phyloP scores from a whole-genome alignment of 1,140 invertebrate genomes.

The Hydropsyche tenuis region DNA sequence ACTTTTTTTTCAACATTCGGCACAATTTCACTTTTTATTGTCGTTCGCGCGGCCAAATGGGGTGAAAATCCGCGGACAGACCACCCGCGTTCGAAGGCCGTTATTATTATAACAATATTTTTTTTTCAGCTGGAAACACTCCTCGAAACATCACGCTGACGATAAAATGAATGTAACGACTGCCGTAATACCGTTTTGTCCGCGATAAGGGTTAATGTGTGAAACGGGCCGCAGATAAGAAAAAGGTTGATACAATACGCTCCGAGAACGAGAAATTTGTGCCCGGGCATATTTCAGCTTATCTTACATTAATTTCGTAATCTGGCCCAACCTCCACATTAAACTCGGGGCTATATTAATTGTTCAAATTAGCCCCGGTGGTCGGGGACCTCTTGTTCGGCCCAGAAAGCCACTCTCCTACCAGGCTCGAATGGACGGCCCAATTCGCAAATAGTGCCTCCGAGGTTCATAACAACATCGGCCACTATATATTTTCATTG shows the following conservation, averaged over 20 bases:
- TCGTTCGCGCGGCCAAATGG: slow-evolving; percentile 11
- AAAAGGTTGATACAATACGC: slow-evolving; percentile 22
- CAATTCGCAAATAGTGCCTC: slow-evolving; percentile 21
- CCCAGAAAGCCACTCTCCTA: neutral
- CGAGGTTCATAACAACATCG: slow-evolving; percentile 15
- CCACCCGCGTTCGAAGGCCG: no score
- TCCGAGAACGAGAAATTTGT: slow-evolving; percentile 8
- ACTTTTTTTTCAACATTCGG: neutral
- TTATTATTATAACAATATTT: slow-evolving; percentile 8
- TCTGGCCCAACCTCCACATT: neutral
- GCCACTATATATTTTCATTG: slow-evolving; percentile 27
- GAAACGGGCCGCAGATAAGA: slow-evolving; percentile 17
- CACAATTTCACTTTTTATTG: slow-evolving; percentile 9
- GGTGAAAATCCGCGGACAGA: neutral
- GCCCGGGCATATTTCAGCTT: slow-evolving; percentile 22
- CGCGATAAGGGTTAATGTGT: slow-evolving; percentile 28
- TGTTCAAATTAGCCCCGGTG: slow-evolving; percentile 20
- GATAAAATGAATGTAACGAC: slow-evolving; percentile 26
- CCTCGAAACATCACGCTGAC: slow-evolving; percentile 12
- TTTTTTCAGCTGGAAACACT: neutral
- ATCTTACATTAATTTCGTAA: slow-evolving; percentile 25
- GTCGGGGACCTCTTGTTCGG: slow-evolving; percentile 12
- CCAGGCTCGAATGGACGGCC: neutral
- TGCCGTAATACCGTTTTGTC: slow-evolving; percentile 24
- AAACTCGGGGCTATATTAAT: slow-evolving; percentile 22